phyloP scores from a whole-genome alignment of 64 coral and sea anemone species.

The Montipora foliosa region DNA sequence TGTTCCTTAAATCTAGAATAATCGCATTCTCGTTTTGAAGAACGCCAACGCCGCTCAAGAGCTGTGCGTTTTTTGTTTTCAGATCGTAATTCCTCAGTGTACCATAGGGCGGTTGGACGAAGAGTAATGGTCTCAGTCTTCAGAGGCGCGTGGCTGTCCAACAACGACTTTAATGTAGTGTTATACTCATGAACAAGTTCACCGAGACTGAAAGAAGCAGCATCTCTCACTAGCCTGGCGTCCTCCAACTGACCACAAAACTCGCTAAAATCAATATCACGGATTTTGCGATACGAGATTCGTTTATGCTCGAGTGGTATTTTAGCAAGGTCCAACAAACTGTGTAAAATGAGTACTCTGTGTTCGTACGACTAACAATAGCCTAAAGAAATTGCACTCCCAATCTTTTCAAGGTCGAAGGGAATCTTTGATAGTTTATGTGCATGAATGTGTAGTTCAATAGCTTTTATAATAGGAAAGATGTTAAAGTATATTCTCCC shows the following conservation, averaged over 20 bases:
- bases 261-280: constrained; percentile 12
- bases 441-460: no score
- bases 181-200: constrained; percentile 49
- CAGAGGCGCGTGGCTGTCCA: constrained; percentile 39
- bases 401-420: no score
- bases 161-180: constrained; percentile 42
- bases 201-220: constrained; percentile 6
- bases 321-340: no score
- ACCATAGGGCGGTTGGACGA: constrained; percentile 43
- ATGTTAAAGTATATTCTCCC: no score
- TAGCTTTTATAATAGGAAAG: no score
- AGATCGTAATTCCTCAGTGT: constrained; percentile 55
- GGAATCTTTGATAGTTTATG: no score
- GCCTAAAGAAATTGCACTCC: no score
- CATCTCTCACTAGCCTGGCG: background rate
- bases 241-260: constrained; percentile 20
- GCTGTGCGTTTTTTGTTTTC: constrained; percentile 39
- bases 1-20: background rate
- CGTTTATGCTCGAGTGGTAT: no score
- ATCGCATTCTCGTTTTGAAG: background rate
- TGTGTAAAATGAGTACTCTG: no score
- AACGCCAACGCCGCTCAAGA: constrained; percentile 9
- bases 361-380: no score
- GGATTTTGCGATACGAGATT: background rate
- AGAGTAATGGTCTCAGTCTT: constrained; percentile 46